phyloP scores from a whole-genome alignment of 2,113 vertebrate species.

The Neolamprologus toae region DNA sequence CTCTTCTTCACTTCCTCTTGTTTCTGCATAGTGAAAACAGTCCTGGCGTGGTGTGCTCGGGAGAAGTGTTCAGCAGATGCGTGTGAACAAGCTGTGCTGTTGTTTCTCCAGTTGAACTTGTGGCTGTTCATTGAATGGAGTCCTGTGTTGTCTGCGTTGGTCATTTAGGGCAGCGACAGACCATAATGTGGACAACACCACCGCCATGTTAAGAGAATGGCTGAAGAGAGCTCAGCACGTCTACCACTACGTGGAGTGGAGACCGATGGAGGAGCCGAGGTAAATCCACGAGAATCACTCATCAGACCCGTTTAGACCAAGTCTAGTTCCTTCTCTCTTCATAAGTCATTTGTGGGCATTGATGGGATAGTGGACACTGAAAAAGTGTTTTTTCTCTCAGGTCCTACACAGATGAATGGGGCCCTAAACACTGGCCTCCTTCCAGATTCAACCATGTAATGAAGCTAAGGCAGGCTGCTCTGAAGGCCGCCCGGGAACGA shows the following conservation, averaged over 20 bases:
- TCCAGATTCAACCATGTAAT: conserved; percentile 91
- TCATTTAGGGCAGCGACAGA: conserved; percentile 86
- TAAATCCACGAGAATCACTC: conserved; percentile 53
- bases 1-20: not conserved
- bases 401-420: conserved; percentile 89
- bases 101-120: not conserved
- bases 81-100: not conserved
- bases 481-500: conserved; percentile 82
- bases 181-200: conserved; percentile 91
- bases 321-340: not conserved
- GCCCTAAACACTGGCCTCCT: conserved; percentile 91
- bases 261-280: conserved; percentile 87
- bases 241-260: conserved; percentile 95
- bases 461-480: conserved; percentile 90
- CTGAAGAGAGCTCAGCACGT: conserved; percentile 79
- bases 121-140: not conserved
- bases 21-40: not conserved
- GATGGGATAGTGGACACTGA: not conserved
- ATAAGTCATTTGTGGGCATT: not conserved
- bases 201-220: conserved; percentile 88
- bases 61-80: not conserved
- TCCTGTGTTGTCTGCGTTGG: not conserved
- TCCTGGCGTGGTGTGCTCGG: not conserved
- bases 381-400: conserved; percentile 49
- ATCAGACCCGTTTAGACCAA: not conserved